These are phyloP conservation scores for Petroica traversi DNA, from an alignment of 2,113 vertebrate genomes.

Conservation along the genomic window DNA sequence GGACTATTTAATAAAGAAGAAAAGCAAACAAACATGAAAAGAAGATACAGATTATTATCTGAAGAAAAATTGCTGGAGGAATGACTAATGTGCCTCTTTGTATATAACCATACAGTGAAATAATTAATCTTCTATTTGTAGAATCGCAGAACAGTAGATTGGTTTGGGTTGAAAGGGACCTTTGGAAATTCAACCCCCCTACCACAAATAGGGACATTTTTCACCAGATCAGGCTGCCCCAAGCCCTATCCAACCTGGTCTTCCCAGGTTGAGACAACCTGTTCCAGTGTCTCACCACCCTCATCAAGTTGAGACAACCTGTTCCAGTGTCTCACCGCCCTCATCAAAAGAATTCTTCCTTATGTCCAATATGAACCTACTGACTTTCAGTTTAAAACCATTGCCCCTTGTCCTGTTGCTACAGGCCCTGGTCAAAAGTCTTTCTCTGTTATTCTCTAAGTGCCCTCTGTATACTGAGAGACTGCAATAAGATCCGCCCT, in stretches of 20 bases:
- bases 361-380: neutral
- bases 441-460: neutral
- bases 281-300: neutral
- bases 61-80: neutral
- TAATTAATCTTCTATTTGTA: neutral
- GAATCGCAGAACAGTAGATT: neutral
- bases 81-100: neutral
- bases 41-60: neutral
- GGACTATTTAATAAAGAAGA: neutral
- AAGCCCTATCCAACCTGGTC: neutral
- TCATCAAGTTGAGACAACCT: neutral
- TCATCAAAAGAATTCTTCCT: neutral
- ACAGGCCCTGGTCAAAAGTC: neutral
- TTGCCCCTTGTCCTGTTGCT: neutral
- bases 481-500: neutral
- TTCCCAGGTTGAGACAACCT: rapidly evolving
- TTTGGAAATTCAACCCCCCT: neutral
- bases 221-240: neutral
- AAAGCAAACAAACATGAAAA: neutral
- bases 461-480: neutral
- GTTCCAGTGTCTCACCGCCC: neutral
- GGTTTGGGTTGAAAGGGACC: neutral
- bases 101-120: neutral
- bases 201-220: neutral
- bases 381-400: neutral